Conservation (phyloP, 92 coral and sea anemone genomes). For the Blastomussa wellsi region DNA sequence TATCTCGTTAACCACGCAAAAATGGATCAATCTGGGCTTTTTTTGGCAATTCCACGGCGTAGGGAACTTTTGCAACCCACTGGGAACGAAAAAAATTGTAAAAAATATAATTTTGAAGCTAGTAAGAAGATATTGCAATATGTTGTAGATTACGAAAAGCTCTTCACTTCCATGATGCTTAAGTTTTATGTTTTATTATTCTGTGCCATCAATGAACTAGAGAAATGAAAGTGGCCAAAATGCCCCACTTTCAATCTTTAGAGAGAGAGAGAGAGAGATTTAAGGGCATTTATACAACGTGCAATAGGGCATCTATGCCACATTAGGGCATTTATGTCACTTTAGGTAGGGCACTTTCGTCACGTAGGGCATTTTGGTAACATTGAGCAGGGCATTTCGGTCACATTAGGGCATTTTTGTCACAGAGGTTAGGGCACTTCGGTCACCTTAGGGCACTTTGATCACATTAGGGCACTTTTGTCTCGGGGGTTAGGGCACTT, state of each 20-base stretch:
- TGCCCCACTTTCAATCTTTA: slow-evolving; percentile 41
- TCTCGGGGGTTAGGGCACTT: no score
- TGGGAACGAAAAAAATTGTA: background rate
- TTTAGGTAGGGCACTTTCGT: no score
- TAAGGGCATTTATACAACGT: no score
- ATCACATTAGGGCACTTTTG: no score
- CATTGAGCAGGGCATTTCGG: no score
- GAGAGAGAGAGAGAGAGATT: no score
- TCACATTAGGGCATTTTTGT: no score
- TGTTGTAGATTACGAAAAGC: background rate
- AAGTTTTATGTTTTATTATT: background rate
- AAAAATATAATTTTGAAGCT: background rate
- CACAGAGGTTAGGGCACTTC: no score
- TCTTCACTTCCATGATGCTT: background rate
- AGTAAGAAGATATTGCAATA: background rate
- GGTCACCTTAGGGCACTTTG: no score
- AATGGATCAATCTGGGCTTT: background rate
- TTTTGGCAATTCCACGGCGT: background rate
- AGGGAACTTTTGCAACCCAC: slow-evolving; percentile 12
- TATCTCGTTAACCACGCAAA: slow-evolving; percentile 6
- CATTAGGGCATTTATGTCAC: no score
- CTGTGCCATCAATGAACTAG: background rate
- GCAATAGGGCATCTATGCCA: no score
- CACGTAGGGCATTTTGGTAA: no score
- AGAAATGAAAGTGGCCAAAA: slow-evolving; percentile 2